phyloP scores from a whole-genome alignment of 2,797 vertebrate species.

The Typhlichthys subterraneus region DNA sequence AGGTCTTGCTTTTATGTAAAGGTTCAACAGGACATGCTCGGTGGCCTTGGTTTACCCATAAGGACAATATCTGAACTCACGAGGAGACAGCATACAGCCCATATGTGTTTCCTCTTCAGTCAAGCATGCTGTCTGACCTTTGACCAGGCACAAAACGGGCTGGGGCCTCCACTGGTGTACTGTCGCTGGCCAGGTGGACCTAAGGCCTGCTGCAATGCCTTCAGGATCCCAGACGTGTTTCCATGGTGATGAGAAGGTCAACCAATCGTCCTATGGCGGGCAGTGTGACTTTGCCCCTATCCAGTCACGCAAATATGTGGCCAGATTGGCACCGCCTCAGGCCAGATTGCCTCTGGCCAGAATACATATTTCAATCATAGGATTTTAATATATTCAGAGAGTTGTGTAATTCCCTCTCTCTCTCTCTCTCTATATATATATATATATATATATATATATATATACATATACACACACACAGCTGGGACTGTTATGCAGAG shows the following conservation, averaged over 20 bases:
- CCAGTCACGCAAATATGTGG: conserved; percentile 48
- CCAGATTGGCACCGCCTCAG: conserved; percentile 62
- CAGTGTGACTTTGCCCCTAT: conserved; percentile 52
- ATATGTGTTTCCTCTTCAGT: too few relatives aligned
- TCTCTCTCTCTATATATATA: conserved; percentile 25
- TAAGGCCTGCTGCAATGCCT: conserved; percentile 39
- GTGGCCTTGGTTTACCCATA: neutral
- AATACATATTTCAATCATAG: conserved; percentile 51
- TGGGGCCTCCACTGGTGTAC: conserved; percentile 50
- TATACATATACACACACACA: conserved; percentile 33
- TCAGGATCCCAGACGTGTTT: conserved; percentile 41
- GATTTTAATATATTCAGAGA: conserved; percentile 57
- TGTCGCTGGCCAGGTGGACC: conserved; percentile 39
- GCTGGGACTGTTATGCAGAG: conserved; percentile 46
- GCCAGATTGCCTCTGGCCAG: conserved; percentile 53
- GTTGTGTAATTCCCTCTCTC: conserved; percentile 27
- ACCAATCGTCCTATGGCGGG: conserved; percentile 57
- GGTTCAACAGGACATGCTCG: conserved; percentile 17
- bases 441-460: too few relatives aligned
- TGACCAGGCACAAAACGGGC: conserved; percentile 9
- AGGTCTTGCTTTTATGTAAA: conserved; percentile 30
- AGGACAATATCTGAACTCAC: too few relatives aligned
- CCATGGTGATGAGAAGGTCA: conserved; percentile 69
- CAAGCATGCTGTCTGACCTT: conserved; percentile 18
- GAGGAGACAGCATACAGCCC: too few relatives aligned